Evolutionary conservation across 1,140 invertebrate genomes (phyloP), one percentile per base, ranked within the genome.

Genomic region (Spodoptera litura): DNA sequence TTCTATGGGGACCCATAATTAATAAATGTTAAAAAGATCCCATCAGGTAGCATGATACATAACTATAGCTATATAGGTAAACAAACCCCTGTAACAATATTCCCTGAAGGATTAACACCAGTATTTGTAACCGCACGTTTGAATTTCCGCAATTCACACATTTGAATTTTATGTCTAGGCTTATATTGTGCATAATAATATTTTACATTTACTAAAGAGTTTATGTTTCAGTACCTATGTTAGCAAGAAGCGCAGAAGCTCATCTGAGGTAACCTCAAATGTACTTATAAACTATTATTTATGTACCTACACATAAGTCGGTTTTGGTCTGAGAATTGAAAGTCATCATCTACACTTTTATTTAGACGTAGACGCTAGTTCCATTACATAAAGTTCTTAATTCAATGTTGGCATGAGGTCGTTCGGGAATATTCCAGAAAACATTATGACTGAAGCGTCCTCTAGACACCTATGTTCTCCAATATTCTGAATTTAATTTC

Each of bases 161-260:
- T 70, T 70, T 53, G 51, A 70, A 70, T 70, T 53, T 70, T 52
- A 70, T 70, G 66, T n/a, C 66, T 27, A 27, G 20, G 20, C 25
- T 20, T 56, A 56, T 25, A 9, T 44, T 44, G 8, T 44, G 38
- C 38, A 44, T 9, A 20, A 20, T 20, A 20, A 4, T 44, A 6
- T 44, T 44, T 44, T 44, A 1, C 8, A 44, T 44, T 9, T 20
- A 20, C 20, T 20, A 20, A 20, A 20, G 1, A 0, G 20, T 20
- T 20, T 31, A 31, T 31, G 31, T 31, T 31, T 31, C 31, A 31
- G 31, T 5, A 31, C 31, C 20, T 20, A 20, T 1, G 20, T 20
- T 1, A 20, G 20, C 20, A 20, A 20, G 20, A 20, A 20, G 20
- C 1, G 20, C 20, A 20, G 20, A 20, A 20, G n/a, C n/a, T 20